Conservation (phyloP, 2,888 invertebrate species). For the Tubulanus polymorphus region DNA sequence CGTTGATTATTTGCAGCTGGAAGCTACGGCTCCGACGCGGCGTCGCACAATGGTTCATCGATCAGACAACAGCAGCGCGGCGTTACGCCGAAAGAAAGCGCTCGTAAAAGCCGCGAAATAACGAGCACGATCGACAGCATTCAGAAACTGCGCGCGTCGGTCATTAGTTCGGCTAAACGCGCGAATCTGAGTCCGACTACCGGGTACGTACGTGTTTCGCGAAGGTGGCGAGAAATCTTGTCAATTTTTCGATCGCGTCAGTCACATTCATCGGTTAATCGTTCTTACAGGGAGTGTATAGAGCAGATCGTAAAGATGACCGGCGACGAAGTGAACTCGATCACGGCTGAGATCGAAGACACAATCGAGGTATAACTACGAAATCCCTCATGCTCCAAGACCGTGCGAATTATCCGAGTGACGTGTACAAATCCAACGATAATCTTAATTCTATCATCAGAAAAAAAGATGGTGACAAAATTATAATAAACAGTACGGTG, state of each 20-base stretch:
- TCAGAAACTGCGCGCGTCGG: constrained; percentile 34
- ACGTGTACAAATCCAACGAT: too few species aligned
- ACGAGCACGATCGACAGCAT: constrained; percentile 37
- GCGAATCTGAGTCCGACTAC: constrained; percentile 38
- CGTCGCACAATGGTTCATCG: not conserved
- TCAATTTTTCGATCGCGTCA: too few species aligned
- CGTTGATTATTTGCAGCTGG: too few species aligned
- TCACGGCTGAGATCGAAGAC: constrained; percentile 37
- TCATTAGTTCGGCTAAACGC: constrained; percentile 28
- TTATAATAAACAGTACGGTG: not conserved
- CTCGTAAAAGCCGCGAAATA: constrained; percentile 27
- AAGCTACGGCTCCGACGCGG: not conserved
- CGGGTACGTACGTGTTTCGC: constrained; percentile 32
- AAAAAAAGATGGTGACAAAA: not conserved
- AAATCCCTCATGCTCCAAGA: too few species aligned
- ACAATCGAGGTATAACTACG: constrained; percentile 38
- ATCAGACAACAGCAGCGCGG: not conserved
- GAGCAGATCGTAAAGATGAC: constrained; percentile 42
- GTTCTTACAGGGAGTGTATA: constrained; percentile 38
- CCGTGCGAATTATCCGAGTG: too few species aligned
- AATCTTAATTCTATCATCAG: too few species aligned
- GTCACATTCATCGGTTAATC: too few species aligned
- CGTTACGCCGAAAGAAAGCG: not conserved
- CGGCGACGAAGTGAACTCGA: constrained; percentile 39
- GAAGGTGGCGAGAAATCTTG: not conserved